These are phyloP conservation scores for Tinea trinotella DNA, from an alignment of 2,888 invertebrate genomes.

Conservation along the genomic window DNA sequence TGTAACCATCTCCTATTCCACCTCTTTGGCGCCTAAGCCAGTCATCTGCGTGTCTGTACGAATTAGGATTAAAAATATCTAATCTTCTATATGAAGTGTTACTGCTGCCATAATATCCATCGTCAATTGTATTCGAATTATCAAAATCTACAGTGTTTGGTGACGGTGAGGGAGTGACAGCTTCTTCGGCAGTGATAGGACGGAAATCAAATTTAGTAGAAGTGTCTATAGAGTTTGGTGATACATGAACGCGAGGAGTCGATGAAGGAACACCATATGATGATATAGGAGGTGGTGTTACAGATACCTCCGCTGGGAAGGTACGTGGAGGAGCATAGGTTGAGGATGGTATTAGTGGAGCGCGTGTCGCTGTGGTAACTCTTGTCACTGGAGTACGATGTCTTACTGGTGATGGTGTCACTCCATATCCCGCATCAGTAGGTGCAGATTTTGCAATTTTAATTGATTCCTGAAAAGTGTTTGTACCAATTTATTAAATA, in stretches of 20 bases:
- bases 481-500: neutral
- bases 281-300: conserved; percentile 41
- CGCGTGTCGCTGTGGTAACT: conserved; percentile 42
- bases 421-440: conserved; percentile 76
- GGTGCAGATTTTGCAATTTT: conserved; percentile 80
- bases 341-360: conserved; percentile 34
- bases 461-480: conserved; percentile 79
- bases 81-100: conserved; percentile 43
- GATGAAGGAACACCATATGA: conserved; percentile 41
- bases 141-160: conserved; percentile 53
- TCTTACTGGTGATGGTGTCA: conserved; percentile 58
- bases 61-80: conserved; percentile 58
- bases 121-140: conserved; percentile 51
- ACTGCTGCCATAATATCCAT: conserved; percentile 46
- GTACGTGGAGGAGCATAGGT: conserved; percentile 35
- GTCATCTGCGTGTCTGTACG: conserved; percentile 57
- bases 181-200: conserved; percentile 53
- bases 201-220: conserved; percentile 48
- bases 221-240: conserved; percentile 60
- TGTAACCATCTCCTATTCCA: conserved; percentile 71
- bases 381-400: conserved; percentile 42
- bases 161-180: conserved; percentile 36
- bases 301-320: conserved; percentile 43
- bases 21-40: conserved; percentile 42
- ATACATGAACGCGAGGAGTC: conserved; percentile 54